Evolutionary conservation across 2,888 invertebrate genomes (phyloP).

Genomic region (Pemphredon lugubris): DNA sequence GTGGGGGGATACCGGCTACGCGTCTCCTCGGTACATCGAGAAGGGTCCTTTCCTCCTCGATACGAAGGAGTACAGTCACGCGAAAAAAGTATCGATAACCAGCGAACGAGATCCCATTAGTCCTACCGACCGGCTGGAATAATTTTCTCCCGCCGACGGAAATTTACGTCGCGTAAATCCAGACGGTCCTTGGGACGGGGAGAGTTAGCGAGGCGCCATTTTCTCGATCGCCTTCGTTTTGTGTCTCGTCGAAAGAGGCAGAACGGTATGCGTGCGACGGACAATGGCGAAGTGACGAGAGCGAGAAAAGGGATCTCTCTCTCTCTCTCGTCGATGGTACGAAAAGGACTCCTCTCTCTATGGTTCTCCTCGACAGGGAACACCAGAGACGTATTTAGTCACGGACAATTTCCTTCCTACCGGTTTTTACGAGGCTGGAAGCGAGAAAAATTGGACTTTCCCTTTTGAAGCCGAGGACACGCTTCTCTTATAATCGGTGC

Average conservation of each 20-base stretch:
- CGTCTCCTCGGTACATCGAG: slow-evolving; percentile 9
- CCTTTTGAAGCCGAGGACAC: slow-evolving; percentile 47
- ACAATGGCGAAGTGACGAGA: slow-evolving; percentile 37
- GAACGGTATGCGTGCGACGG: slow-evolving; percentile 22
- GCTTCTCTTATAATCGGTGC: slow-evolving; percentile 52
- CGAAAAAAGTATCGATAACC: slow-evolving; percentile 20
- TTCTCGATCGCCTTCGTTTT: background rate
- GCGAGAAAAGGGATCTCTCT: slow-evolving; percentile 16
- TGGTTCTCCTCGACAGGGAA: slow-evolving; percentile 28
- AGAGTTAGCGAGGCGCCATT: background rate
- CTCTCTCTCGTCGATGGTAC: slow-evolving; percentile 26
- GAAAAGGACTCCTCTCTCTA: slow-evolving; percentile 16
- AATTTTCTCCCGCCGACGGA: background rate
- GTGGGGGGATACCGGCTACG: slow-evolving; percentile 55
- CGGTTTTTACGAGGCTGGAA: slow-evolving; percentile 38
- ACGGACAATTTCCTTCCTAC: slow-evolving; percentile 57
- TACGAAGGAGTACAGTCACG: slow-evolving; percentile 28
- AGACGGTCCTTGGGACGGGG: background rate
- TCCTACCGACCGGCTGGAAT: background rate
- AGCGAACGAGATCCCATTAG: background rate
- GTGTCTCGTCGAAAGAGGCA: background rate
- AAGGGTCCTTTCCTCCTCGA: background rate
- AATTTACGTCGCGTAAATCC: too few relatives aligned
- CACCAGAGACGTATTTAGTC: slow-evolving; percentile 49
- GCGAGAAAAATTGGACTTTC: slow-evolving; percentile 58